Percentiles rank a stretch among this genome's conserved stretches.
phyloP scores from a whole-genome alignment of 2,888 invertebrate species.

The Esperia sulphurella region DNA sequence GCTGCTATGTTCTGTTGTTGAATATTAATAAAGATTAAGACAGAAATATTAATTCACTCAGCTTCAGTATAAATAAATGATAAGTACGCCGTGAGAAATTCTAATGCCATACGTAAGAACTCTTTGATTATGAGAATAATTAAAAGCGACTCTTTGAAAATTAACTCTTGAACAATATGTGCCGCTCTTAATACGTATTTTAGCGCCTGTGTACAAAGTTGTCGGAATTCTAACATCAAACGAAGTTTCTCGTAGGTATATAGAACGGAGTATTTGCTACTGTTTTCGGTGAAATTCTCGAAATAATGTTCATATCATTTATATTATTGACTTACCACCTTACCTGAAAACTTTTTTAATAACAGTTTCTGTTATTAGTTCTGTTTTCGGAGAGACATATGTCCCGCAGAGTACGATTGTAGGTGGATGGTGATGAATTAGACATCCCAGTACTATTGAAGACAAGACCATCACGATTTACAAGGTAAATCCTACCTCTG shows the following conservation, averaged over 20 bases:
- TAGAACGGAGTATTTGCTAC: background rate
- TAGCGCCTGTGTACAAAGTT: background rate
- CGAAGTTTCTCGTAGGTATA: background rate
- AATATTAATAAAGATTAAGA: background rate
- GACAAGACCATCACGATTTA: no score
- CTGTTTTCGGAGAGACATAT: no score
- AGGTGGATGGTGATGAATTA: no score
- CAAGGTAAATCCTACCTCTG: no score
- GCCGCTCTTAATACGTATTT: background rate
- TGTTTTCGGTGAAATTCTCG: no score
- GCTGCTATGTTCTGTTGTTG: background rate
- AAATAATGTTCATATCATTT: no score
- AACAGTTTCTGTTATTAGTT: no score
- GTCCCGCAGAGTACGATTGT: no score
- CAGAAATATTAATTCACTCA: background rate
- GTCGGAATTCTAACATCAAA: background rate
- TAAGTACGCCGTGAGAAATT: background rate
- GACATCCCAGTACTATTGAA: no score
- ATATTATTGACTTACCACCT: no score
- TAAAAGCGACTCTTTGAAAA: conserved; percentile 1
- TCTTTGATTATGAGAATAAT: conserved; percentile 1
- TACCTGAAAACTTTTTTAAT: no score
- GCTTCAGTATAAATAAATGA: background rate
- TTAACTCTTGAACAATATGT: conserved; percentile 1
- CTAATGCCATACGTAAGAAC: background rate